Base-by-base conservation (phyloP, 2,113 vertebrate species). In the Tapirus terrestris region DNA sequence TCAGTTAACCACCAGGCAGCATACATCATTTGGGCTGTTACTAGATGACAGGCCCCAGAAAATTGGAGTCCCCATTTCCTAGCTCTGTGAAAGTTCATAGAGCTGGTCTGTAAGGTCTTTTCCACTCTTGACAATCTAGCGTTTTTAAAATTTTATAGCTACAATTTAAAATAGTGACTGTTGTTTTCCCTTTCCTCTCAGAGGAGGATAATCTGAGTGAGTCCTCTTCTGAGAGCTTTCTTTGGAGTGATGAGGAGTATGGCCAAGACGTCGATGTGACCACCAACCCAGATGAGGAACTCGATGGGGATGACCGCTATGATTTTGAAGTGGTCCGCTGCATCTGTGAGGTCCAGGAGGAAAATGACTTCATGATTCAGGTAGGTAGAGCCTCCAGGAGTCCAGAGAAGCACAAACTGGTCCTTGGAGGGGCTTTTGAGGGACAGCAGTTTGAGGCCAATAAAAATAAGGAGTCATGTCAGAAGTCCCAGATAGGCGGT, bases 291-390 rank as follows among this genome's bases (percentile, higher is more conserved):
- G 99, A 98, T 4, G 99, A 99, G 89, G 99, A 99, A 36, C 99
- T 99, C 6, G 98, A 98, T 27, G 98, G 99, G 7, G 98, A 98
- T 6, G 98, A 98, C 63, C 99, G 98, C 33, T 99, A 99, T 21
- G 99, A 99, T 58, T 99, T 99, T 84, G 99, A 99, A 96, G 99
- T 99, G 70, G 99, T 99, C 94, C 99, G 99, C 53, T 99, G 99
- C 97, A 99, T 99, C 98, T 99, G 99, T 95, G 99, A 99, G 98
- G 99, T 99, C 89, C 99, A 99, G 95, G 99, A 99, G 97, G 99
- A 99, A 98, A 99, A 99, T 96, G 99, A 99, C 98, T 99, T 99
- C 98, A 99, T 99, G 99, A 99, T 99, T 97, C 99, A 99, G 99
- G 99, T 99, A 98, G 92, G 96, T 84, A 72, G 63, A 79, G 10